phyloP scores from a whole-genome alignment of 1,140 invertebrate species.

The Xylocopa sonorina region DNA sequence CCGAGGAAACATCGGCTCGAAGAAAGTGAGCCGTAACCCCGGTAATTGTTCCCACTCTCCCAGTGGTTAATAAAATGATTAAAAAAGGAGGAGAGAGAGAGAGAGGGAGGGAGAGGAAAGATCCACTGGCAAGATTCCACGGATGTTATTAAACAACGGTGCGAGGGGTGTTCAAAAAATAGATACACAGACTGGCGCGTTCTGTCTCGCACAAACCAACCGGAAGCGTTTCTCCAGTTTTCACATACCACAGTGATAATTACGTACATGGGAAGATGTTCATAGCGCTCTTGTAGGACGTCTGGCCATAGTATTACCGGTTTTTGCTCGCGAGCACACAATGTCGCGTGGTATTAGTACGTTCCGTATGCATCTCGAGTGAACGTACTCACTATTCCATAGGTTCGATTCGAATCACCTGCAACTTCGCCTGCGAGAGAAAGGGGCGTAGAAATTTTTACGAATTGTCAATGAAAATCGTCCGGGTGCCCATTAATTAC shows the following conservation, averaged over 20 bases:
- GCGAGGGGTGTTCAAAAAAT: conserved; percentile 21
- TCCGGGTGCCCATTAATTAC: background rate
- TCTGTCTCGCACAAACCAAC: conserved; percentile 60
- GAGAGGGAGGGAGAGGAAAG: background rate
- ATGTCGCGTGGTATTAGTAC: background rate
- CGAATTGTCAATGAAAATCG: background rate
- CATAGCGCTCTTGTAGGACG: conserved; percentile 60
- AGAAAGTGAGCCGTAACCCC: conserved; percentile 8
- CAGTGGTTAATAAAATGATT: background rate
- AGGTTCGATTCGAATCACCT: background rate
- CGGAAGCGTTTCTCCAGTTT: conserved; percentile 80
- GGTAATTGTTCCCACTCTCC: background rate
- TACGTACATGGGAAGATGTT: conserved; percentile 75
- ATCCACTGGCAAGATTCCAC: background rate
- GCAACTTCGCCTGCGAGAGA: background rate
- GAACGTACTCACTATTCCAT: background rate
- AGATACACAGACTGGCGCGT: conserved; percentile 1
- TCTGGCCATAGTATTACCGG: conserved; percentile 48
- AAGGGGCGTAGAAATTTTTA: background rate
- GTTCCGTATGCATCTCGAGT: background rate
- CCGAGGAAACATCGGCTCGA: background rate
- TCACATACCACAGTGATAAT: conserved; percentile 79
- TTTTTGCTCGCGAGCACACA: background rate
- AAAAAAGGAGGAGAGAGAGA: background rate
- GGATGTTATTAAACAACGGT: background rate